Base-by-base conservation (phyloP, 2,113 vertebrate species). In the Balaeniceps rex region DNA sequence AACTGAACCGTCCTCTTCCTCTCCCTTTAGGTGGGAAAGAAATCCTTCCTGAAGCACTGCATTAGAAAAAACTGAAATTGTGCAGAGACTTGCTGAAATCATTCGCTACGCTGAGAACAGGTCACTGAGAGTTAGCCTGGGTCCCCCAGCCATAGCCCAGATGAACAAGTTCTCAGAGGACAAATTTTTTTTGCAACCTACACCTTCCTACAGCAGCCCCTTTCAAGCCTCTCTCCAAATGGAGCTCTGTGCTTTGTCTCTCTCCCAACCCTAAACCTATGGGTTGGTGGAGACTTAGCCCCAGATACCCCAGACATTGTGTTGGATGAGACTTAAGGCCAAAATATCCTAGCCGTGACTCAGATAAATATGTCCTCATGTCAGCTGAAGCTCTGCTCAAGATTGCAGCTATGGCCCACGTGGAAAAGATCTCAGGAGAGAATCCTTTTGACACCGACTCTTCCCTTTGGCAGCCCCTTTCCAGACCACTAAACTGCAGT, bases 91-190 rank as follows among this genome's bases (percentile, higher is more conserved):
- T 85, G 46, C 31, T 87, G 84, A 89, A 91, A 71, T 63, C 5
- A 57, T 44, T 71, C 33, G 6, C 81, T 60, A 22, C 13, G 81
- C 14, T n/a, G 51, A 78, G 52, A 93, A n/a, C 12, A 85, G 34
- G 34, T n/a, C 34, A 25, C 3, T 65, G 34, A 3, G 0, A 3
- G 0, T 60, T 70, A 89, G 38, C 14, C n/a, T 65, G 63, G 8
- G 33, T 55, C 33, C 2, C 5, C 10, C 51, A 70, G 69, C 12
- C 51, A 36, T 7, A 42, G 42, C 34, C 23, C 25, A 81, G 55
- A n/a, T 57, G 34, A 91, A 52, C 13, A 81, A 77, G 9, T 5
- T 69, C 64, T 49, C 31, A 57, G 34, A 19, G 19, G 6, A 83
- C 26, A 74, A 29, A 15, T 14, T 24, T 40, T 64, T 88, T 55